Conservation (phyloP, 2,113 vertebrate species). For the Zosterops borbonicus region DNA sequence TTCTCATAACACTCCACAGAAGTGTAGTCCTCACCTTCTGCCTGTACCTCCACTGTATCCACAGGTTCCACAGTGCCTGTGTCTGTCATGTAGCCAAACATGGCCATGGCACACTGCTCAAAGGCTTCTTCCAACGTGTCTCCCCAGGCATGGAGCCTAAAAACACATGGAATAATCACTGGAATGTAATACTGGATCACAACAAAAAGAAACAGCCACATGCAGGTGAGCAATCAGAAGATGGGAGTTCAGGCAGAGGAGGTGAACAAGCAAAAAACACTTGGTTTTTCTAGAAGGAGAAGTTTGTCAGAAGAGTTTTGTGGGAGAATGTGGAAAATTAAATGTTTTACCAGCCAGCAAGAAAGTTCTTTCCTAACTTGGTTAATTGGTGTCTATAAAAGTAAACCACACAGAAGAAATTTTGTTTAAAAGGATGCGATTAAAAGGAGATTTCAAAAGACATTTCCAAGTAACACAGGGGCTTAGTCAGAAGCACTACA, state of each 20-base stretch:
- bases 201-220: not conserved
- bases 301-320: not conserved
- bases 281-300: not conserved
- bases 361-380: not conserved
- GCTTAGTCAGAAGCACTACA: not conserved
- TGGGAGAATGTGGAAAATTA: not conserved
- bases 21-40: constrained; percentile 76
- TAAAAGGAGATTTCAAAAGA: not conserved
- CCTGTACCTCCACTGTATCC: constrained; percentile 85
- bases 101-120: constrained; percentile 95
- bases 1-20: not conserved
- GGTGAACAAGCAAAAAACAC: not conserved
- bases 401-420: not conserved
- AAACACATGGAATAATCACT: not conserved
- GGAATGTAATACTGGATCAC: fast-evolving
- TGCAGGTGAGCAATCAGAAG: not conserved
- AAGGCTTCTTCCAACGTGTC: constrained; percentile 91
- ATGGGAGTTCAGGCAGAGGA: not conserved
- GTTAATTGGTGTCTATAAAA: not conserved
- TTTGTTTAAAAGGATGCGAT: not conserved
- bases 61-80: constrained; percentile 90
- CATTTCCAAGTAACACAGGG: not conserved
- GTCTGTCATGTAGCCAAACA: constrained; percentile 99
- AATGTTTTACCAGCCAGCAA: not conserved
- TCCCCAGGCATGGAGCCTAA: constrained; percentile 94